phyloP scores from a whole-genome alignment of 1,140 invertebrate species.

The Adelges cooleyi region DNA sequence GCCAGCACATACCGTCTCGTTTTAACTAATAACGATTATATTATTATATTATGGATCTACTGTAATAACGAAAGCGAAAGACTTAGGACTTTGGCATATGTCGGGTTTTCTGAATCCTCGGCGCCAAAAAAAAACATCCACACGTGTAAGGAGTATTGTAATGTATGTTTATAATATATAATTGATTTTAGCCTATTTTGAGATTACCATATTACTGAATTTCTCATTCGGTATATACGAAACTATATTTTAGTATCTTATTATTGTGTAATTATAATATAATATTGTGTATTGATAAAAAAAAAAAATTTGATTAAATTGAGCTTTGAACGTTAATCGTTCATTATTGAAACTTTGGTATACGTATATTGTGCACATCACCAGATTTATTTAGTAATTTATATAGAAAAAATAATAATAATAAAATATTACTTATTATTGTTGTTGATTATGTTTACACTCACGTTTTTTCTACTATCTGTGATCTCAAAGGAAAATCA shows the following conservation, averaged over 20 bases:
- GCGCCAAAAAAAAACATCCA: conserved; percentile 1
- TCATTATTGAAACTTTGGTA: conserved; percentile 27
- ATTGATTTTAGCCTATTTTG: conserved; percentile 8
- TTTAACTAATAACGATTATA: conserved; percentile 21
- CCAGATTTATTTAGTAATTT: conserved; percentile 27
- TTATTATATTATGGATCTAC: conserved; percentile 24
- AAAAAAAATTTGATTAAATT: conserved; percentile 9
- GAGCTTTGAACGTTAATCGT: conserved; percentile 25
- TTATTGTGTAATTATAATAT: no score
- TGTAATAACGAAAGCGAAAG: conserved; percentile 21
- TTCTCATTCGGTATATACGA: conserved; percentile 8
- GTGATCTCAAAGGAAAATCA: conserved; percentile 28
- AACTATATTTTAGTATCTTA: conserved; percentile 26
- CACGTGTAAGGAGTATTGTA: background rate
- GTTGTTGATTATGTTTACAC: conserved; percentile 25
- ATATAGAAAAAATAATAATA: conserved; percentile 14
- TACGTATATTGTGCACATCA: conserved; percentile 29
- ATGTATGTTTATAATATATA: background rate
- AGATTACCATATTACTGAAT: conserved; percentile 22
- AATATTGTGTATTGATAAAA: conserved; percentile 1
- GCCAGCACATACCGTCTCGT: background rate
- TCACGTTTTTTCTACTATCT: conserved; percentile 23
- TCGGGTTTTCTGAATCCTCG: background rate
- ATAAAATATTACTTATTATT: no score
- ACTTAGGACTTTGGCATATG: background rate